These are phyloP conservation scores for Leucoma salicis DNA, from an alignment of 2,888 invertebrate genomes.

Conservation along the genomic window DNA sequence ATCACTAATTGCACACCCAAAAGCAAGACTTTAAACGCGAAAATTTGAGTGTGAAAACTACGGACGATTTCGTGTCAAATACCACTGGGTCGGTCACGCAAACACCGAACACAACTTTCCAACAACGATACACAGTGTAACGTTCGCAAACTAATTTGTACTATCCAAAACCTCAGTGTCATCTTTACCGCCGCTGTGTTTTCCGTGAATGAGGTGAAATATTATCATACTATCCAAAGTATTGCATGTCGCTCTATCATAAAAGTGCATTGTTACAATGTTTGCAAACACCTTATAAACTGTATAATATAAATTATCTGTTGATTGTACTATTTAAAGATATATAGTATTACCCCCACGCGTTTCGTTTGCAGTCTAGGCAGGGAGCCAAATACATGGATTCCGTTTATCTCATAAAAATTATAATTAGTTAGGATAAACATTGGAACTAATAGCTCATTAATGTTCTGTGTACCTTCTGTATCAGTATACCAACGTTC, in stretches of 20 bases:
- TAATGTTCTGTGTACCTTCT: background rate
- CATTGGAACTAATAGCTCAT: background rate
- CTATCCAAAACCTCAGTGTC: conserved; percentile 13
- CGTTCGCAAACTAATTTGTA: conserved; percentile 5
- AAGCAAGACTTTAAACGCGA: conserved; percentile 63
- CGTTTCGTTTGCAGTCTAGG: conserved; percentile 11
- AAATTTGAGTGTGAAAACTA: conserved; percentile 75
- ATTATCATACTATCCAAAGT: conserved; percentile 60
- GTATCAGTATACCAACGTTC: too few relatives aligned
- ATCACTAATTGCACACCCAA: conserved; percentile 72
- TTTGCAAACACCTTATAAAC: conserved; percentile 33
- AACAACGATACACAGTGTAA: conserved; percentile 30
- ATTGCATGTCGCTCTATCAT: conserved; percentile 68
- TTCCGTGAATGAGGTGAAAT: conserved; percentile 35
- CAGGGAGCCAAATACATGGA: conserved; percentile 11
- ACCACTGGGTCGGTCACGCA: conserved; percentile 59
- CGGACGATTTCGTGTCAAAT: conserved; percentile 67
- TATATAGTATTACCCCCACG: conserved; percentile 8
- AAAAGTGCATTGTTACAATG: conserved; percentile 61
- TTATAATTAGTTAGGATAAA: conserved; percentile 14
- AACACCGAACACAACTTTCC: conserved; percentile 35
- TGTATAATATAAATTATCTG: conserved; percentile 30
- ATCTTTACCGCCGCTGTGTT: conserved; percentile 23
- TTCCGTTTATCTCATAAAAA: conserved; percentile 12
- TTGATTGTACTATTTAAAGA: conserved; percentile 15